Conservation (phyloP, 92 coral and sea anemone genomes). For the Actinernus sp. region DNA sequence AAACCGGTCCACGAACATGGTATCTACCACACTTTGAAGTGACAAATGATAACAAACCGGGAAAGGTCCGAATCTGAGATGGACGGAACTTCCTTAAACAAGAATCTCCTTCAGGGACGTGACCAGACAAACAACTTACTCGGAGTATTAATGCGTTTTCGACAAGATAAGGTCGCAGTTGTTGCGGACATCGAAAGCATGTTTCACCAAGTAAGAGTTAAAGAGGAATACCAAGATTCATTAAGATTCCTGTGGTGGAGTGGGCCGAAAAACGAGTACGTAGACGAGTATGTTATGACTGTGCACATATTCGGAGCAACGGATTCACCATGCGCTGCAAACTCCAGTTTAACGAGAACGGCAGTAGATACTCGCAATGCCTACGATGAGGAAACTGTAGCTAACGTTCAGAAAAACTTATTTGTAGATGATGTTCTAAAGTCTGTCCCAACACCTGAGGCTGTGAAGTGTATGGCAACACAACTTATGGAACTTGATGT, state of each 20-base stretch:
- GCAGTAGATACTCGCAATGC: slow-evolving; percentile 23
- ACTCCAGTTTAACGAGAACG: slow-evolving; percentile 36
- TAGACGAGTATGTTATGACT: slow-evolving; percentile 43
- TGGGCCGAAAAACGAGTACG: slow-evolving; percentile 12
- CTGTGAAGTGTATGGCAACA: slow-evolving; percentile 9
- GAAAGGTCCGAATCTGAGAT: slow-evolving; percentile 46
- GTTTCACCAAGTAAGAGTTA: slow-evolving; percentile 59
- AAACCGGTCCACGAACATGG: slow-evolving; percentile 36
- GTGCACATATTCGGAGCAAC: too few relatives aligned
- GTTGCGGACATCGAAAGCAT: slow-evolving; percentile 53
- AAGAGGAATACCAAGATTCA: slow-evolving; percentile 41
- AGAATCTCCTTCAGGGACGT: slow-evolving; percentile 40
- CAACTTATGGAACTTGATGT: background rate
- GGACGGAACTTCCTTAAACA: slow-evolving; percentile 36
- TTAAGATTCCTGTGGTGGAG: slow-evolving; percentile 66
- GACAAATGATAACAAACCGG: slow-evolving; percentile 40
- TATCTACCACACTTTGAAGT: slow-evolving; percentile 61
- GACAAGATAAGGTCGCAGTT: slow-evolving; percentile 50
- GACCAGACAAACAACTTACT: slow-evolving; percentile 53
- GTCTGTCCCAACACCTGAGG: slow-evolving; percentile 7
- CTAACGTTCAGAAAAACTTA: slow-evolving; percentile 18
- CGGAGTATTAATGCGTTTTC: slow-evolving; percentile 56
- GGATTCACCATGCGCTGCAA: slow-evolving; percentile 55
- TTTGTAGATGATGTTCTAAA: slow-evolving; percentile 54
- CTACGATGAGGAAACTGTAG: too few relatives aligned